These are phyloP conservation scores for Serripes groenlandicus DNA, from an alignment of 2,888 invertebrate species.

Conservation along the genomic window DNA sequence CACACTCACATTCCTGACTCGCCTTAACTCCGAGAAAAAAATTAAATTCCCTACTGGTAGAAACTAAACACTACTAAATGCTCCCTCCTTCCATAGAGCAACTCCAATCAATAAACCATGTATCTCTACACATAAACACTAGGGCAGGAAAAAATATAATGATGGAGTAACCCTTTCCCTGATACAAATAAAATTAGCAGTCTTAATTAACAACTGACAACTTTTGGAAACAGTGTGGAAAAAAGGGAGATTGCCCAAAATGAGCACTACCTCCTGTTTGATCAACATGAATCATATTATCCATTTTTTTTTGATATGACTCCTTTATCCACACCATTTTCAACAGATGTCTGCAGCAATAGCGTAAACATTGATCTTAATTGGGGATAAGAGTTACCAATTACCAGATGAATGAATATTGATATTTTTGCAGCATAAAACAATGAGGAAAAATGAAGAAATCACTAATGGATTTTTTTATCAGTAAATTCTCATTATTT, in stretches of 20 bases:
- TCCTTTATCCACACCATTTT: too few relatives aligned
- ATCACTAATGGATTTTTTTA: too few relatives aligned
- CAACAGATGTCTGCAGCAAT: too few relatives aligned
- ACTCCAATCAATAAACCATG: conserved; percentile 18
- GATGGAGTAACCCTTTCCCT: neutral
- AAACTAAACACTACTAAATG: conserved; percentile 13
- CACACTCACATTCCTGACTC: conserved; percentile 9
- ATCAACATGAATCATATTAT: too few relatives aligned
- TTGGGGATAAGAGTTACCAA: too few relatives aligned
- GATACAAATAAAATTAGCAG: too few relatives aligned
- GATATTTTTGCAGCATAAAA: too few relatives aligned
- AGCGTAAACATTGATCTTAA: too few relatives aligned
- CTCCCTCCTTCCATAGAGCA: conserved; percentile 4
- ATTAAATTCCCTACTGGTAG: neutral
- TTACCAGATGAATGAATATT: too few relatives aligned
- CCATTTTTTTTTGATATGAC: too few relatives aligned
- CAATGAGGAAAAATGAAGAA: too few relatives aligned
- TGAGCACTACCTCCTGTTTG: neutral
- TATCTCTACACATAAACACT: conserved; percentile 14
- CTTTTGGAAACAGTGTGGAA: neutral
- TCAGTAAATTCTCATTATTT: too few relatives aligned
- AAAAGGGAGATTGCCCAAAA: neutral
- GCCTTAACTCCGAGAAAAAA: neutral
- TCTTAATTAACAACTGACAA: neutral
- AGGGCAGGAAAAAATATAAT: conserved; percentile 17